Conservation (phyloP, 2,888 invertebrate species). For the Erebia aethiops region DNA sequence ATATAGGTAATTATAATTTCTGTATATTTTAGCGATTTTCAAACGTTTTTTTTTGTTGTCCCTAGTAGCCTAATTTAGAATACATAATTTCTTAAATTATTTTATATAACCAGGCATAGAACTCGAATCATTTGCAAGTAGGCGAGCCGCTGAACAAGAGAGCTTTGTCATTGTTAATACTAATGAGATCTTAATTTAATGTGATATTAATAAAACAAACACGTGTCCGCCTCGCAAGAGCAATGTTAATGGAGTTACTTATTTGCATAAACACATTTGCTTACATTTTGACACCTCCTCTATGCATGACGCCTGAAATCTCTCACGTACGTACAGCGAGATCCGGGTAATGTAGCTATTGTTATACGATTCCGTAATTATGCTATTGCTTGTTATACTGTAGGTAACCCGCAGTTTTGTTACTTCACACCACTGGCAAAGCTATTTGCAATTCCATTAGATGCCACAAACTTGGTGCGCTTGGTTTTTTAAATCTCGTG, state of each 20-base stretch:
- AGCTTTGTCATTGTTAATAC: neutral
- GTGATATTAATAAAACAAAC: slow-evolving; percentile 63
- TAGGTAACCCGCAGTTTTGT: neutral
- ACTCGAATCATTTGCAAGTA: too few relatives aligned
- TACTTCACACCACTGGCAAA: neutral
- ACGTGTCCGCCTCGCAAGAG: slow-evolving; percentile 45
- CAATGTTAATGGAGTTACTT: slow-evolving; percentile 73
- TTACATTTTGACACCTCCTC: slow-evolving; percentile 75
- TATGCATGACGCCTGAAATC: slow-evolving; percentile 72
- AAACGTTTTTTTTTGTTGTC: too few relatives aligned
- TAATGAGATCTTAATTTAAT: slow-evolving; percentile 29
- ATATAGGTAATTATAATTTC: too few relatives aligned
- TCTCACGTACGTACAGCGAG: slow-evolving; percentile 52
- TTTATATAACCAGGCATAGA: too few relatives aligned
- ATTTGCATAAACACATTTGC: slow-evolving; percentile 81
- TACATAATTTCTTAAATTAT: too few relatives aligned
- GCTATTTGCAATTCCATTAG: neutral
- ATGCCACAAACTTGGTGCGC: neutral
- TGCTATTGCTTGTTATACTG: neutral
- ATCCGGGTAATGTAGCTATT: slow-evolving; percentile 22
- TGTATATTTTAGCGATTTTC: too few relatives aligned
- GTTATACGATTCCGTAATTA: neutral
- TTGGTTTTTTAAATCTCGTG: neutral
- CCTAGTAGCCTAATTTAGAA: too few relatives aligned
- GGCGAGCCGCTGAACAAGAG: neutral